Conservation (phyloP, 2,888 invertebrate genomes). For the Pilophorus perplexus region DNA sequence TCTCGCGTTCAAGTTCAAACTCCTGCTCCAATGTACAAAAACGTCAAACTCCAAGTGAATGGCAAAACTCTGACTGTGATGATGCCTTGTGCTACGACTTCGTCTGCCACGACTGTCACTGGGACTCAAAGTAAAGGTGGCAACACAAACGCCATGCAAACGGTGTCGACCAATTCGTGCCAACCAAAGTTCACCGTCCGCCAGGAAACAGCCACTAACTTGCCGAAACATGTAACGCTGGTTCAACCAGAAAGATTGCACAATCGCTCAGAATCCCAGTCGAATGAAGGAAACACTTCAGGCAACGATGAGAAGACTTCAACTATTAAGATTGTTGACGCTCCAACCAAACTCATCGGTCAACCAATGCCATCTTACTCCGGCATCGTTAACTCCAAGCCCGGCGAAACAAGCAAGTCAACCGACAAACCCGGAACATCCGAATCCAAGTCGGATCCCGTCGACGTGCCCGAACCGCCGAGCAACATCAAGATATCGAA, state of each 20-base stretch:
- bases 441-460: not conserved
- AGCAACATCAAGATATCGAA: constrained; percentile 97
- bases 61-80: constrained; percentile 32
- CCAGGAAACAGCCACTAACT: no score
- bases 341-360: no score
- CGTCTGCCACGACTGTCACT: not conserved
- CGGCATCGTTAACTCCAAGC: not conserved
- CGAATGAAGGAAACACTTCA: not conserved
- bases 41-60: constrained; percentile 22
- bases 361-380: not conserved
- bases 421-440: not conserved
- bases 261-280: not conserved
- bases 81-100: constrained; percentile 14
- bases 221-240: not conserved
- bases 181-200: constrained; percentile 5
- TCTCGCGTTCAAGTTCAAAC: constrained; percentile 20
- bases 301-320: not conserved
- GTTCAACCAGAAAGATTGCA: not conserved
- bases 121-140: not conserved
- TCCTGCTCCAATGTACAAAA: constrained; percentile 19
- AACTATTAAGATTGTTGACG: no score
- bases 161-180: not conserved
- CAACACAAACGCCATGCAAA: not conserved
- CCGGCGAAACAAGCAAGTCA: not conserved
- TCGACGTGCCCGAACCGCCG: constrained; percentile 92